These are phyloP conservation scores for Poecilia latipinna DNA, from an alignment of 2,113 vertebrate genomes.

Conservation along the genomic window DNA sequence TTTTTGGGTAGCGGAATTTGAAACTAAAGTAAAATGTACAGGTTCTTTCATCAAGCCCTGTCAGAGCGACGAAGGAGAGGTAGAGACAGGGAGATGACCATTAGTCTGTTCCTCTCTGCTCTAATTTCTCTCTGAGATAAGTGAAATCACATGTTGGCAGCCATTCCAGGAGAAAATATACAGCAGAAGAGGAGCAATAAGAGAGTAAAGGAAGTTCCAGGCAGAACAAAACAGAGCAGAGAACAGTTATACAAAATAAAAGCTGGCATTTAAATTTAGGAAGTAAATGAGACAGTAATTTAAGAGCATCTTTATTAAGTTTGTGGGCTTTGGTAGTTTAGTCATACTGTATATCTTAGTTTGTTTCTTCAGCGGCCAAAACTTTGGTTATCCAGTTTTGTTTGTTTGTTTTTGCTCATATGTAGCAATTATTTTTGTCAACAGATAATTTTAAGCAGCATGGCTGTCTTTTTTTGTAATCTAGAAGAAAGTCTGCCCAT, in stretches of 20 bases:
- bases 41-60: slow-evolving; percentile 73
- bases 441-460: neutral
- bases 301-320: neutral
- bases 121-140: slow-evolving; percentile 73
- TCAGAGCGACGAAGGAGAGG: slow-evolving; percentile 59
- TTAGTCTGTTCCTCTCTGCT: slow-evolving; percentile 71
- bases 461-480: too few relatives aligned
- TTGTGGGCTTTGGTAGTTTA: neutral
- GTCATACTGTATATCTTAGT: neutral
- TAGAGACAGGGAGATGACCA: slow-evolving; percentile 69
- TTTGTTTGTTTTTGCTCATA: neutral
- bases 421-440: neutral
- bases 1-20: slow-evolving; percentile 64
- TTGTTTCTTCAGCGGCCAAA: neutral
- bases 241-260: slow-evolving; percentile 19
- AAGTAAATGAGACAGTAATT: neutral
- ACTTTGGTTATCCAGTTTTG: neutral
- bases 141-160: slow-evolving; percentile 80
- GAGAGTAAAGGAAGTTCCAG: slow-evolving; percentile 26
- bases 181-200: slow-evolving; percentile 21
- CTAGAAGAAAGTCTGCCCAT: too few relatives aligned
- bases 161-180: slow-evolving; percentile 30
- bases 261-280: slow-evolving; percentile 1
- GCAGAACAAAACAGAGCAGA: slow-evolving; percentile 11
- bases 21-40: slow-evolving; percentile 78